These are phyloP conservation scores for Macquaria ambigua DNA, from an alignment of 2,113 vertebrate species.

Conservation along the genomic window DNA sequence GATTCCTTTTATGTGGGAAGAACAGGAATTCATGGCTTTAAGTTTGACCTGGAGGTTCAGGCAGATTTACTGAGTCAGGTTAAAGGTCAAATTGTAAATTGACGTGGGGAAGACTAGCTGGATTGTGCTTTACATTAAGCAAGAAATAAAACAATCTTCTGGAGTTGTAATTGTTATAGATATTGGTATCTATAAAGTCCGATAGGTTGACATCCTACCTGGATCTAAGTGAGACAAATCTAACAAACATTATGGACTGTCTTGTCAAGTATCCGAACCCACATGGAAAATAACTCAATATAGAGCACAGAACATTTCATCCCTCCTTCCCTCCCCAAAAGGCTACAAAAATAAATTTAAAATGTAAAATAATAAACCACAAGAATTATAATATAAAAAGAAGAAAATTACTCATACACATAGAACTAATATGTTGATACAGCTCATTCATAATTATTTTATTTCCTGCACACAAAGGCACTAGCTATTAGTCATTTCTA, in stretches of 20 bases:
- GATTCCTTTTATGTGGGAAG: slow-evolving; percentile 55
- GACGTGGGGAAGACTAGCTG: background rate
- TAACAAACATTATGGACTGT: background rate
- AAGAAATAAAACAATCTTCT: background rate
- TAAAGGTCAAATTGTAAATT: slow-evolving; percentile 54
- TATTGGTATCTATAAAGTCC: background rate
- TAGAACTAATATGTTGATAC: background rate
- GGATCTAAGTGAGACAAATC: background rate
- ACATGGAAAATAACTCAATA: background rate
- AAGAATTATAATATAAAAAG: background rate
- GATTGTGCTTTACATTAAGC: background rate
- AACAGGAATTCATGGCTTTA: slow-evolving; percentile 41
- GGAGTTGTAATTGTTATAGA: background rate
- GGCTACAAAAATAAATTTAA: background rate
- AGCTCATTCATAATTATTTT: slow-evolving; percentile 7
- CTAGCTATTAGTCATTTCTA: background rate
- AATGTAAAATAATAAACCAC: background rate
- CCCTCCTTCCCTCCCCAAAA: background rate
- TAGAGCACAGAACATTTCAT: background rate
- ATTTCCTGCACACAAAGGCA: background rate
- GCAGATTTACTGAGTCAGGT: slow-evolving; percentile 36
- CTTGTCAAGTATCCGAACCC: background rate
- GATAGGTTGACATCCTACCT: background rate
- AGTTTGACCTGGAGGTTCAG: slow-evolving; percentile 36
- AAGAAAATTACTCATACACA: background rate